Evolutionary conservation across 1,140 invertebrate species (phyloP), one percentile per base, ranked within the genome.

Genomic region (Eciton burchellii): DNA sequence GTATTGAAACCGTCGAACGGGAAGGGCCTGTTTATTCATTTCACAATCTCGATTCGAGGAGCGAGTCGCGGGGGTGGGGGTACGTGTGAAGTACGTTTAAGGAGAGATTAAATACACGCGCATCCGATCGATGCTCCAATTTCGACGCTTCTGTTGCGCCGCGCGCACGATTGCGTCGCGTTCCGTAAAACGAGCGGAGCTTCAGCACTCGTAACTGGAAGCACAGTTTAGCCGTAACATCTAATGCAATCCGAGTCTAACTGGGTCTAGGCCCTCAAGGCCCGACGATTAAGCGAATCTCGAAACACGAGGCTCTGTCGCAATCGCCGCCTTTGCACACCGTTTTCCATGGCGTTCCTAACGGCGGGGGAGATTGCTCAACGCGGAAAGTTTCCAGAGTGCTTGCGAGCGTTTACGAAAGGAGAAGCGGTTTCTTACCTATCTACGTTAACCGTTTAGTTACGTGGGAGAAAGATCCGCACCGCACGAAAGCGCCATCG

Each of bases 181-280:
- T 70, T 57, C 43, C 24, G 43, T 19, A 57, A 70, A 41, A 70
- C 43, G 12, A n/a, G 52, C 14, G 16, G 11, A 9, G 16, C n/a
- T 45, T 54, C 59, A 16, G 57, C n/a, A n/a, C 54, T 76, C 57
- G 43, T 57, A 5, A 43, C 41, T 68, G 70, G 74, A 54, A 79
- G 59, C 52, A 70, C 49, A 68, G 72, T 79, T 72, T 72, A 49
- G 66, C 26, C 45, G 77, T 71, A 68, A 73, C 74, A 54, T 79
- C 77, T 82, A 86, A 76, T 84, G 82, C 83, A 88, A 91, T 86
- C 72, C 83, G 74, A 89, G 88, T n/a, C n/a, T 84, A 92, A 91
- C 86, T 91, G 89, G 91, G 91, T 92, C 91, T 92, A 92, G 92
- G 91, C 90, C 91, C 89, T 87, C 90, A 91, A 91, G 90, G 90